These are phyloP conservation scores for Drosophila leonis DNA, from an alignment of 2,888 invertebrate species.

Conservation along the genomic window DNA sequence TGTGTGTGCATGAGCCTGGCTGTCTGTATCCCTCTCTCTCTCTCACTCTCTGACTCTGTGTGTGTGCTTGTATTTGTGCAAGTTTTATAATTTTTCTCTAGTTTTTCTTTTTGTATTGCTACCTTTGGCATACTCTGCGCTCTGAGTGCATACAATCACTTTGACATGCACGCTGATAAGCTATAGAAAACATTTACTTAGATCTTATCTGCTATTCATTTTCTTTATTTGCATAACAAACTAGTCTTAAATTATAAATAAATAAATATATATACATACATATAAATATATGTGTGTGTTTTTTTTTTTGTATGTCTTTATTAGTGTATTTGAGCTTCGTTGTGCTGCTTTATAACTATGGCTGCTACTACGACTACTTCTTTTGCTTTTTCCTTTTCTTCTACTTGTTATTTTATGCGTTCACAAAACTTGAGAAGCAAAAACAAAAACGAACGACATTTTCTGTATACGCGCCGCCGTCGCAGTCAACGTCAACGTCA, in stretches of 20 bases:
- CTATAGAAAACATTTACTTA: constrained; percentile 13
- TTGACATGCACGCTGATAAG: constrained; percentile 48
- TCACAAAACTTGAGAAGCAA: constrained; percentile 64
- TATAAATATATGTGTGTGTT: too few species aligned
- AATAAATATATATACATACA: neutral
- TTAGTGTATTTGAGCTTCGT: constrained; percentile 33
- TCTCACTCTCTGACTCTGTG: neutral
- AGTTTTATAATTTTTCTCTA: constrained; percentile 67
- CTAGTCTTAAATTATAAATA: neutral
- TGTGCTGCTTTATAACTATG: constrained; percentile 2
- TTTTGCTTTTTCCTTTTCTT: constrained; percentile 40
- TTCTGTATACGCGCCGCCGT: constrained; percentile 67
- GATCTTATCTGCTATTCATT: constrained; percentile 40
- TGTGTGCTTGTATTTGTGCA: constrained; percentile 31
- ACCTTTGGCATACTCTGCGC: constrained; percentile 28
- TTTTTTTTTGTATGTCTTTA: neutral
- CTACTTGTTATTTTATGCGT: constrained; percentile 65
- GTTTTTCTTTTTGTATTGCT: constrained; percentile 27
- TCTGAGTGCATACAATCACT: constrained; percentile 26
- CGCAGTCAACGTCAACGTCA: constrained; percentile 19
- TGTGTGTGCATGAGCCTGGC: constrained; percentile 10
- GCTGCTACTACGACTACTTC: constrained; percentile 21
- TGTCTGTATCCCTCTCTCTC: neutral
- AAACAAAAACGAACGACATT: constrained; percentile 69
- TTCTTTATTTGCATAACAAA: neutral